Conservation (phyloP, 2,888 invertebrate genomes). For the Endotricha flammealis region DNA sequence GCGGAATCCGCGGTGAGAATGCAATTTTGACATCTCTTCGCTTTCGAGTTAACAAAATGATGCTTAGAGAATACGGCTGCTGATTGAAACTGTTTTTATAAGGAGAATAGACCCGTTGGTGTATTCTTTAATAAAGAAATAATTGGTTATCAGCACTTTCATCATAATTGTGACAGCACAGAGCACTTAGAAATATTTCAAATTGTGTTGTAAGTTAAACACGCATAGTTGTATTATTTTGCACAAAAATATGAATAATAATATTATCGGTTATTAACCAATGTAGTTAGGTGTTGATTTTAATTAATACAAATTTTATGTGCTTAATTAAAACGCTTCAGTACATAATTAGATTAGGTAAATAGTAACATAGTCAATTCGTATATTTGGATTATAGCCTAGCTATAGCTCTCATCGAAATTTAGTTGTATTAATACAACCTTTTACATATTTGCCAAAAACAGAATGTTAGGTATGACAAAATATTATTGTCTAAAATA, state of each 20-base stretch:
- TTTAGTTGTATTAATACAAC: slow-evolving; percentile 17
- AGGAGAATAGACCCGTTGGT: too few relatives aligned
- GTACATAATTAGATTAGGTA: slow-evolving; percentile 16
- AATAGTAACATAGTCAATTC: slow-evolving; percentile 47
- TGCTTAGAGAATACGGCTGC: too few relatives aligned
- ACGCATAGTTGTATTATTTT: slow-evolving; percentile 13
- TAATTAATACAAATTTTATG: slow-evolving; percentile 11
- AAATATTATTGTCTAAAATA: slow-evolving; percentile 1
- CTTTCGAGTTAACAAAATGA: too few relatives aligned
- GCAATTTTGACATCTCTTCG: too few relatives aligned
- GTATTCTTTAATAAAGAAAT: too few relatives aligned
- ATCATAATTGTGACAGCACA: slow-evolving; percentile 56
- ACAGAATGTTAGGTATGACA: slow-evolving; percentile 9
- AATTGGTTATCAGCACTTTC: slow-evolving; percentile 36
- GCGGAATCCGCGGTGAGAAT: too few relatives aligned
- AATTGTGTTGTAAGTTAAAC: slow-evolving; percentile 13
- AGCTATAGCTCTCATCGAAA: slow-evolving; percentile 23
- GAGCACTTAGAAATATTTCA: slow-evolving; percentile 58
- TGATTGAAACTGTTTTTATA: too few relatives aligned
- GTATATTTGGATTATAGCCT: slow-evolving; percentile 26
- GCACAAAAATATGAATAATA: slow-evolving; percentile 11
- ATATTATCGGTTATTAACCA: slow-evolving; percentile 8
- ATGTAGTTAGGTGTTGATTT: slow-evolving; percentile 18
- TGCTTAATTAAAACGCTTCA: slow-evolving; percentile 18
- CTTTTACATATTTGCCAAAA: slow-evolving; percentile 25